A percentile compares a stretch with the other conserved stretches of the same genome.
Conservation (phyloP, 2,113 vertebrate species). For the Callopanchax toddi region DNA sequence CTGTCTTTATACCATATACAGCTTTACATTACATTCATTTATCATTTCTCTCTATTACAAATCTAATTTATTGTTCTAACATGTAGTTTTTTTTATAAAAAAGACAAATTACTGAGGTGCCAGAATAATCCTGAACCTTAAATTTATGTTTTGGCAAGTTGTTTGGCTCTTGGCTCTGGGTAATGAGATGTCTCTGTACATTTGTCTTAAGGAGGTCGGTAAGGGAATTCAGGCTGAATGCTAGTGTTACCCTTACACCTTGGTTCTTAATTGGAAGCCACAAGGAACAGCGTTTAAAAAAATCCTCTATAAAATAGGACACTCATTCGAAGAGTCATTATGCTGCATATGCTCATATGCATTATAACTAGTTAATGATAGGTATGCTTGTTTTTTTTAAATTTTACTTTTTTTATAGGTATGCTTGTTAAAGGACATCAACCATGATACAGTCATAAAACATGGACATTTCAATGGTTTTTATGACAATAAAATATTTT, state of each 20-base stretch:
- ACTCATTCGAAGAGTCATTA: background rate
- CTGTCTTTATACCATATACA: slow-evolving; percentile 16
- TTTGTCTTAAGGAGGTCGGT: too few species aligned
- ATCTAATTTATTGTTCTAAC: background rate
- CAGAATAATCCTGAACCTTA: too few species aligned
- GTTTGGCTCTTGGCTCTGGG: background rate
- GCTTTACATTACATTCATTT: slow-evolving; percentile 1
- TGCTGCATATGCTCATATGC: too few species aligned
- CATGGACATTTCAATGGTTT: too few species aligned
- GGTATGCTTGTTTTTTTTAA: too few species aligned
- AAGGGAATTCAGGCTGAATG: background rate
- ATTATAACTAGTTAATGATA: too few species aligned
- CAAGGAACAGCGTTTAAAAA: too few species aligned
- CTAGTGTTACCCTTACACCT: background rate
- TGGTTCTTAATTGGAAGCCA: background rate
- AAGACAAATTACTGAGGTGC: background rate
- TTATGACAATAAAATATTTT: too few species aligned
- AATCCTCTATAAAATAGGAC: background rate
- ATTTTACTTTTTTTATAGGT: too few species aligned
- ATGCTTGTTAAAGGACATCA: too few species aligned
- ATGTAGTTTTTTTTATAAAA: background rate
- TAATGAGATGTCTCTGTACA: background rate
- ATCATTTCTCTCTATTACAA: background rate
- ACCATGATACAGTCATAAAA: too few species aligned
- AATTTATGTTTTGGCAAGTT: background rate